Evolutionary conservation across 1,140 invertebrate species (phyloP).

Genomic region (Trypoxylus dichotomus): DNA sequence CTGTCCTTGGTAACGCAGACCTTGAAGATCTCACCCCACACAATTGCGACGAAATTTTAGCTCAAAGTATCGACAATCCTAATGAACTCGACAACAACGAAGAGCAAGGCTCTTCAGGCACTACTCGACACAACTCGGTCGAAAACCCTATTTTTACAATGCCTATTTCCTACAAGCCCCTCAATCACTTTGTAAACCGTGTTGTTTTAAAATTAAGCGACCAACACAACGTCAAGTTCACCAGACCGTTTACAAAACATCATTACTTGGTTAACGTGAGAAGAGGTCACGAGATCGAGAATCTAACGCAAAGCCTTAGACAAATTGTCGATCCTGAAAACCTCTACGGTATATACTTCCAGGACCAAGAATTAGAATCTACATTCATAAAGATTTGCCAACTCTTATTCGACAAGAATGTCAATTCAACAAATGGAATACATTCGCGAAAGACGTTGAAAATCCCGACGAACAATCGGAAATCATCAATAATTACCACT

Average conservation of each 20-base stretch:
- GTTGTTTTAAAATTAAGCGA: slow-evolving; percentile 8
- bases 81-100: background rate
- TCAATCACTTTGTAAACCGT: background rate
- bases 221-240: background rate
- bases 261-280: background rate
- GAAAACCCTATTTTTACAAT: slow-evolving; percentile 23
- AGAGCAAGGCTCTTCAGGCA: background rate
- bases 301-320: background rate
- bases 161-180: background rate
- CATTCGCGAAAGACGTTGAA: slow-evolving; percentile 19
- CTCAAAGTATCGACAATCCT: too few species aligned
- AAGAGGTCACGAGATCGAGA: slow-evolving; percentile 20
- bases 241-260: slow-evolving; percentile 7
- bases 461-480: background rate
- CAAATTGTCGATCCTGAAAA: slow-evolving; percentile 18
- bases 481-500: background rate
- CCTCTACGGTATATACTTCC: slow-evolving; percentile 26
- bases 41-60: background rate
- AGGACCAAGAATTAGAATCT: background rate
- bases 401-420: slow-evolving; percentile 23
- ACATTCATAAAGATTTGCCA: slow-evolving; percentile 2
- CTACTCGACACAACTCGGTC: background rate
- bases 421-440: slow-evolving; percentile 28
- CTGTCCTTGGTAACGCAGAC: background rate
- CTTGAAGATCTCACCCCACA: background rate